Base-by-base conservation (phyloP, 1,140 invertebrate genomes). In the Drosophila repletoides region DNA sequence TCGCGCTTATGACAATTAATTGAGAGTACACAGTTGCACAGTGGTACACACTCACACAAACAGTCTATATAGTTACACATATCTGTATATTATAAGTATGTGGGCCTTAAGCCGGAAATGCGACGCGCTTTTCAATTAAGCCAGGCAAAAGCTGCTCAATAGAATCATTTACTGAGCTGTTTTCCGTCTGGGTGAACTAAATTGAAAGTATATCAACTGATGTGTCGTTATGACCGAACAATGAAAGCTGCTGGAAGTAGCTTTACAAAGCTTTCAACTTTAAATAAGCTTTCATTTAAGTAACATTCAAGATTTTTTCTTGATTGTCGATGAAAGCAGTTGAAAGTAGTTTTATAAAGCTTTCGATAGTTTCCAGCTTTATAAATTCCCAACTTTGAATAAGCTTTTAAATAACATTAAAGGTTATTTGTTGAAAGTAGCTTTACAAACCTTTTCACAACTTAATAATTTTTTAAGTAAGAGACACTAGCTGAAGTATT, bases 41-140 rank as follows among this genome's bases (percentile, higher is more conserved):
- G 2, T 34, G 12, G 34, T 38, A 34, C 5, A 38, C 41, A 46
- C 14, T 45, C 26, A 22, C 17, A 41, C 24, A 53, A n/a, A 51
- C 5, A 12, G 29, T 24, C 5, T 51, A 51, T 12, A 51, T 43
- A 48, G 22, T 12, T 48, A n/a, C 29, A 21, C 21, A 48, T 48
- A 28, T 14, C 12, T 49, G 10, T 29, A 19, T 22, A 40, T 38
- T 34, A 43, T 12, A 4, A 48, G 36, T 28, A 48, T 59, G 43
- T 51, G 61, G 52, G 41, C 34, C 43, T 71, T 55, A 66, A 74
- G 71, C 68, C 79, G 79, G 79, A 84, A 79, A 86, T 86, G 71
- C 80, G 79, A 86, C 79, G 80, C 79, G 80, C 79, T 79, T 86
- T 84, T 86, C 79, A 84, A 84, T 84, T 84, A 86, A 75, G 59